phyloP scores from a whole-genome alignment of 2,113 vertebrate genomes.

The Cacatua alba region DNA sequence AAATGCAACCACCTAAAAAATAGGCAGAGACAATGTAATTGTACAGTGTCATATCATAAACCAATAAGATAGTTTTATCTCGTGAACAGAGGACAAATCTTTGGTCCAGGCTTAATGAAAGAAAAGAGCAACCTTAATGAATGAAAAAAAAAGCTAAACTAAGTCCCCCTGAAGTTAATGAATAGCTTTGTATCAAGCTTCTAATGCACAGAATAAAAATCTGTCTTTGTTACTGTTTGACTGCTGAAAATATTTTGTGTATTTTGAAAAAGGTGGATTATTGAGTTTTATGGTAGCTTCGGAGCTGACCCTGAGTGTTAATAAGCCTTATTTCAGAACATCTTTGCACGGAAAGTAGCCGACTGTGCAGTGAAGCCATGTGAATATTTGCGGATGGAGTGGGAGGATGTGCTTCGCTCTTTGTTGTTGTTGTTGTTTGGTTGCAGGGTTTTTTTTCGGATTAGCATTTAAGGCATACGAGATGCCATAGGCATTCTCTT shows the following conservation, averaged over 20 bases:
- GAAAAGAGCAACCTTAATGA: not conserved
- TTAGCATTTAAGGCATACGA: slow-evolving; percentile 39
- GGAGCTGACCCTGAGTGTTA: not conserved
- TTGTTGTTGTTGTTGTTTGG: not conserved
- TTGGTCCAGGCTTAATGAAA: not conserved
- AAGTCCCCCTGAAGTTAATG: not conserved
- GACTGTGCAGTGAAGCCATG: not conserved
- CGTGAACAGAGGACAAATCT: not conserved
- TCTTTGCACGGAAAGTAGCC: not conserved
- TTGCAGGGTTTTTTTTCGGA: not conserved
- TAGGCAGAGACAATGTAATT: not conserved
- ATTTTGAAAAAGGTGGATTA: not conserved
- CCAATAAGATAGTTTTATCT: not conserved
- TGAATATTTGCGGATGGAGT: not conserved
- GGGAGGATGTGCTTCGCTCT: not conserved
- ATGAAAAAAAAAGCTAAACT: not conserved
- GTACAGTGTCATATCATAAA: not conserved
- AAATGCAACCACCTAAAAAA: not conserved
- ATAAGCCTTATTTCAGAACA: not conserved
- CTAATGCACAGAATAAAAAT: not conserved
- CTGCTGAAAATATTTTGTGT: not conserved
- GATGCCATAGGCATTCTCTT: slow-evolving; percentile 53
- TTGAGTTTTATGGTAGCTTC: not conserved
- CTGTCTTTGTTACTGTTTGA: not conserved
- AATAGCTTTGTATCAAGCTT: not conserved